Evolutionary conservation across 2,888 invertebrate genomes (phyloP), one percentile per base, ranked within the genome.

Genomic region (Stegana nigrithorax): DNA sequence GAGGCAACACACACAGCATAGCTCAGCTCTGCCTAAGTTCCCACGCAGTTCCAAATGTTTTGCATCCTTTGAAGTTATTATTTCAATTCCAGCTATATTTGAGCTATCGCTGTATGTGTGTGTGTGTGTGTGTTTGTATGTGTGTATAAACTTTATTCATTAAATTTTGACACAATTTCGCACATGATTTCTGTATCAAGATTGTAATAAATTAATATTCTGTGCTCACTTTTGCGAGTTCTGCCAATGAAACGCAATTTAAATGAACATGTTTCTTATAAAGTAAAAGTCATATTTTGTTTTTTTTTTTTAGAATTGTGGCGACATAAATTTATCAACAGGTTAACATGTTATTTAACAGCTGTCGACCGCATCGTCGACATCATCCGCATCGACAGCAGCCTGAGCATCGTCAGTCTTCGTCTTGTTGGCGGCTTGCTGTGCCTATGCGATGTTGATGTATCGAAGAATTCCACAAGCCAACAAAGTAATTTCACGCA

Each of bases 401-500:
- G 10, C 36, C 36, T 36, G 10, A n/a, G 12, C 36, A n/a, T 36
- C 36, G n/a, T 36, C 36, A 36, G n/a, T 36, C n/a, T 36, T 36
- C 10, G 14, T 7, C 19, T 6, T 44, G 19, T 44, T n/a, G 14
- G 32, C n/a, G 32, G 0, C 10, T 5, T 2, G 2, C 10, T 32
- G 32, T 42, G 42, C 7, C 2, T 42, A 17, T 42, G 42, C 39
- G 70, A 73, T 70, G 73, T 67, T 67, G 58, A 62, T 64, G 56
- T 65, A 55, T 57, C 56, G 68, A 68, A 66, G 63, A 79, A 72
- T 79, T 77, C 77, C 72, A 73, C 73, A 79, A 75, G 79, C 78
- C 77, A 75, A 77, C 79, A 75, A 77, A 75, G 79, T 79, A 67
- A 75, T 75, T 75, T 75, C 73, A 67, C 73, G 75, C 75, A 79